These are phyloP conservation scores for Parazoanthus darwini DNA, from an alignment of 92 coral and sea anemone genomes.

Conservation along the genomic window DNA sequence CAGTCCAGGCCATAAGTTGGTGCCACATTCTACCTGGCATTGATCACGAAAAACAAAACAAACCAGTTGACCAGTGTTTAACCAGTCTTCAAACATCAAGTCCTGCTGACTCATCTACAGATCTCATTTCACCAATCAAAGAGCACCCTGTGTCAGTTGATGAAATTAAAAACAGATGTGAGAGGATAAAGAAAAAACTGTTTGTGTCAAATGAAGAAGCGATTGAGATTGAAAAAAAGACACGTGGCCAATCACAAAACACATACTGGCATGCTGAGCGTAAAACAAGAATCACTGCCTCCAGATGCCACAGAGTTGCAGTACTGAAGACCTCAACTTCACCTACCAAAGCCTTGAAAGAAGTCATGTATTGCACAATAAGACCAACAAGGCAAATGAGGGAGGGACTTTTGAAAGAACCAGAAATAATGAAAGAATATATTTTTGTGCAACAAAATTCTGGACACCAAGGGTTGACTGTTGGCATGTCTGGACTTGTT, in stretches of 20 bases:
- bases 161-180: conserved; percentile 21
- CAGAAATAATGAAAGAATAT: conserved; percentile 31
- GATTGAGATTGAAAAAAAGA: too few relatives aligned
- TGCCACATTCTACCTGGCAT: too few relatives aligned
- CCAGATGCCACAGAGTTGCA: conserved; percentile 39
- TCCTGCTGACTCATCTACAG: background rate
- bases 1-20: too few relatives aligned
- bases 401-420: conserved; percentile 36
- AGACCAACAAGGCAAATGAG: conserved; percentile 36
- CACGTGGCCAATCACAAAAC: background rate
- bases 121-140: conserved; percentile 41
- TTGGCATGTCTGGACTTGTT: too few relatives aligned
- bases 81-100: conserved; percentile 2
- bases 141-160: conserved; percentile 25
- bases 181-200: background rate
- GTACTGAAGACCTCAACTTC: conserved; percentile 21
- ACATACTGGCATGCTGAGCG: conserved; percentile 9
- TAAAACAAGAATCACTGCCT: conserved; percentile 36
- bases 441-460: conserved; percentile 3
- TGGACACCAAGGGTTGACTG: conserved; percentile 36
- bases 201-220: too few relatives aligned
- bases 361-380: conserved; percentile 10
- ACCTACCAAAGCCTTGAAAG: conserved; percentile 42
- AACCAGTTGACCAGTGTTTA: conserved; percentile 9
- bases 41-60: background rate